Percentiles rank a stretch among this genome's conserved stretches.
Evolutionary conservation across 2,888 invertebrate species (phyloP).

Genomic region (Parascotia fuliginaria): DNA sequence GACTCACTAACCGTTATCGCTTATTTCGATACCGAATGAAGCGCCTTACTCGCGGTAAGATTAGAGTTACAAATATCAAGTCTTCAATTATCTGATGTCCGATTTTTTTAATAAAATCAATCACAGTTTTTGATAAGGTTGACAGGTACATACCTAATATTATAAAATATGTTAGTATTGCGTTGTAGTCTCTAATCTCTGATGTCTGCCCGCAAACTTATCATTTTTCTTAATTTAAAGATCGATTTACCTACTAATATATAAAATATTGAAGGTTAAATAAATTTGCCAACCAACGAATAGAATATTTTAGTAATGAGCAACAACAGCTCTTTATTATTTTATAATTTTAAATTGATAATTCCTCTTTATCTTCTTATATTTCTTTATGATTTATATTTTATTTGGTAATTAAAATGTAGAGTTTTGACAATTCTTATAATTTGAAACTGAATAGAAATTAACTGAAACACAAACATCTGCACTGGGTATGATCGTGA

Average conservation of each 20-base stretch:
- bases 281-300: too few species aligned
- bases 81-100: constrained; percentile 56
- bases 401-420: too few species aligned
- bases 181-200: constrained; percentile 12
- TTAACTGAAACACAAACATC: not conserved
- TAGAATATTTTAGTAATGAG: too few species aligned
- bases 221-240: constrained; percentile 3
- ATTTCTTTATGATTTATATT: too few species aligned
- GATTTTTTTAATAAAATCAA: constrained; percentile 59
- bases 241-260: not conserved
- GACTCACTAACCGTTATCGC: constrained; percentile 59
- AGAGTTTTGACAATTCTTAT: not conserved
- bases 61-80: constrained; percentile 59
- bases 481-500: not conserved
- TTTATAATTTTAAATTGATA: too few species aligned
- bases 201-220: constrained; percentile 13
- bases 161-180: constrained; percentile 23
- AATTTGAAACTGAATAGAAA: not conserved
- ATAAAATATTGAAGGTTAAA: too few species aligned
- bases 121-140: constrained; percentile 64
- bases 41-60: constrained; percentile 59
- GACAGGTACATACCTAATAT: constrained; percentile 46
- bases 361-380: too few species aligned
- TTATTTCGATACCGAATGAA: constrained; percentile 59
- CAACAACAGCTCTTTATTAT: too few species aligned